phyloP scores from a whole-genome alignment of 2,797 vertebrate genomes.

The Simalia tracyae region DNA sequence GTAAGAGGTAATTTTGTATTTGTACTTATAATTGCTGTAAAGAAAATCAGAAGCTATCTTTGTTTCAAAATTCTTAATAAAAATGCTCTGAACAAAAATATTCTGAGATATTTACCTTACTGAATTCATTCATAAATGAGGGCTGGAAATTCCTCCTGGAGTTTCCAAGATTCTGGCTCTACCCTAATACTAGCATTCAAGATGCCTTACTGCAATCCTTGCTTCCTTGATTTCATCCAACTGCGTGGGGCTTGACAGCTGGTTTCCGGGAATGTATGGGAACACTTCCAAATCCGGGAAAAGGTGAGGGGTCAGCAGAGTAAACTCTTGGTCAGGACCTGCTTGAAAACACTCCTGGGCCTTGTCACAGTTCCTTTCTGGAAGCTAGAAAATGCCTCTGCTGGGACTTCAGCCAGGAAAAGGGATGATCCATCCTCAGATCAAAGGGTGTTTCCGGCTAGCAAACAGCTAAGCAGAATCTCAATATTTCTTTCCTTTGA shows the following conservation, averaged over 20 bases:
- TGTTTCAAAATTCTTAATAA: too few relatives aligned
- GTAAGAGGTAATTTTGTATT: too few relatives aligned
- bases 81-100: too few relatives aligned
- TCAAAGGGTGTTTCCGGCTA: background rate
- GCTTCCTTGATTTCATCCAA: background rate
- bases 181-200: background rate
- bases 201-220: background rate
- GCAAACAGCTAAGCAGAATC: background rate
- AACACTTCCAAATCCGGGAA: background rate
- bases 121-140: background rate
- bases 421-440: background rate
- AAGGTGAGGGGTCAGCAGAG: background rate
- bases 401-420: background rate
- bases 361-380: background rate
- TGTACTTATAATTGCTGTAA: too few relatives aligned
- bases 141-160: background rate
- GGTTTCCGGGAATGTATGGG: background rate
- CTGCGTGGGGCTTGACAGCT: background rate
- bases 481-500: background rate
- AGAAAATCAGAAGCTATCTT: too few relatives aligned
- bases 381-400: background rate
- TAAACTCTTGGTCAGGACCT: background rate
- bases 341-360: background rate
- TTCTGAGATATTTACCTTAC: too few relatives aligned
- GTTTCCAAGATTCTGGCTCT: background rate